phyloP scores from a whole-genome alignment of 2,888 invertebrate species.

The Flexamia atlantica region DNA sequence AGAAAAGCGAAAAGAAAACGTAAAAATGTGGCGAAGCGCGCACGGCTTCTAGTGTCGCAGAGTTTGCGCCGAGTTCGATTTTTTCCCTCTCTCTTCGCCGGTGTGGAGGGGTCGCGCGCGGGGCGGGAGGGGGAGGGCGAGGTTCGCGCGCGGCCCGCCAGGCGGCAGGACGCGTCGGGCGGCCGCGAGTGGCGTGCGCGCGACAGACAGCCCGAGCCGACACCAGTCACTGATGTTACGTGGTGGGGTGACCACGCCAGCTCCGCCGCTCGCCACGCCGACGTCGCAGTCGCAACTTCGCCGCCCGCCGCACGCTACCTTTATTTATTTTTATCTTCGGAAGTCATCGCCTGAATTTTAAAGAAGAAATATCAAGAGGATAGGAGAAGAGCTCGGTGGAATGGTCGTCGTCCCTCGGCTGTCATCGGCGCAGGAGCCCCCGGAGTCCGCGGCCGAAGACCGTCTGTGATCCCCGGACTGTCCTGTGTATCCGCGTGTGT shows the following conservation, averaged over 20 bases:
- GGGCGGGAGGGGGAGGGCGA: slow-evolving; percentile 44
- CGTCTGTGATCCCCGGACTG: slow-evolving; percentile 24
- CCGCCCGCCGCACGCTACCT: neutral
- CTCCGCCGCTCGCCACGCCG: neutral
- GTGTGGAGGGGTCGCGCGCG: neutral
- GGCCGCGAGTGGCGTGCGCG: slow-evolving; percentile 55
- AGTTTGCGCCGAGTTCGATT: slow-evolving; percentile 66
- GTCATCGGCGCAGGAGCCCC: slow-evolving; percentile 7
- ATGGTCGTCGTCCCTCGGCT: slow-evolving; percentile 11
- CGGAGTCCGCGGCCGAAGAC: neutral
- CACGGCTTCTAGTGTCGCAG: slow-evolving; percentile 63
- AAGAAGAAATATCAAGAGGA: slow-evolving; percentile 24
- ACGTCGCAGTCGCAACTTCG: neutral
- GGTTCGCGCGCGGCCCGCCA: slow-evolving; percentile 50
- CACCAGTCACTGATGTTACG: slow-evolving; percentile 59
- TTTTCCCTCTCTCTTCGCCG: slow-evolving; percentile 63
- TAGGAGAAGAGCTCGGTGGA: slow-evolving; percentile 27
- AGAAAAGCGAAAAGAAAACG: slow-evolving; percentile 65
- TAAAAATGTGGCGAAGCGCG: slow-evolving; percentile 66
- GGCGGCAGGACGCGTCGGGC: slow-evolving; percentile 58
- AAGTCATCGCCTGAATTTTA: neutral
- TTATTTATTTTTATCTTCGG: neutral
- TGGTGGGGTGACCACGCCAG: slow-evolving; percentile 41
- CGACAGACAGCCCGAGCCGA: slow-evolving; percentile 9
- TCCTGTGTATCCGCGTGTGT: slow-evolving; percentile 6